Conservation (phyloP, 1,140 invertebrate genomes). For the Cotesia vestalis region DNA sequence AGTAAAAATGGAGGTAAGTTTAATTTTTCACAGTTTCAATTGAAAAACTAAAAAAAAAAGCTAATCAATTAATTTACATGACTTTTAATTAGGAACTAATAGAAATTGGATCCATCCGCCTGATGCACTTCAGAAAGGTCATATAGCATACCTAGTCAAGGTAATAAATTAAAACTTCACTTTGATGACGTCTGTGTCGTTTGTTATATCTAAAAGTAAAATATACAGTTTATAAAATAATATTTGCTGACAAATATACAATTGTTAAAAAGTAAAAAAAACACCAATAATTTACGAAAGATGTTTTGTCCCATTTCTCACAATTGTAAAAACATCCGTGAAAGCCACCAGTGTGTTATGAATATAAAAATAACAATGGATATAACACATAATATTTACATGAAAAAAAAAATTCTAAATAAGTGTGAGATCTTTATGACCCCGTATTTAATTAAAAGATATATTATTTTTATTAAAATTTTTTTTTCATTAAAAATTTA, state of each 20-base stretch:
- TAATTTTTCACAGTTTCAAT: not conserved
- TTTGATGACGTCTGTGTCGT: not conserved
- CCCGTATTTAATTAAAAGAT: conserved; percentile 6
- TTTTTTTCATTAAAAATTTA: too few species aligned
- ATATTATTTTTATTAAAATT: not conserved
- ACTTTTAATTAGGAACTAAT: conserved; percentile 53
- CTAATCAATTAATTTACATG: not conserved
- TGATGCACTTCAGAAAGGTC: conserved; percentile 90
- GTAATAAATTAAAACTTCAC: conserved; percentile 63
- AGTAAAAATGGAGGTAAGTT: conserved; percentile 60
- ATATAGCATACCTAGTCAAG: conserved; percentile 97
- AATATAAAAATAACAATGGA: not conserved
- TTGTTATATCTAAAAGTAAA: not conserved
- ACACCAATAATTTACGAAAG: conserved; percentile 4
- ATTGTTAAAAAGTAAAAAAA: not conserved
- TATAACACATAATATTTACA: conserved; percentile 5
- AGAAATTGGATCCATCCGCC: conserved; percentile 94
- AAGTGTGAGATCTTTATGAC: conserved; percentile 2
- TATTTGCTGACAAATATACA: not conserved
- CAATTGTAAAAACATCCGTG: conserved; percentile 6
- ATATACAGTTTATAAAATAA: not conserved
- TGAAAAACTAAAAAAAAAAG: not conserved
- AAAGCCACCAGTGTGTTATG: not conserved
- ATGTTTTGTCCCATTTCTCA: conserved; percentile 19
- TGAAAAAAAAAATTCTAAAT: not conserved